These are phyloP conservation scores for Esperia sulphurella DNA, from an alignment of 2,888 invertebrate genomes.

Conservation along the genomic window DNA sequence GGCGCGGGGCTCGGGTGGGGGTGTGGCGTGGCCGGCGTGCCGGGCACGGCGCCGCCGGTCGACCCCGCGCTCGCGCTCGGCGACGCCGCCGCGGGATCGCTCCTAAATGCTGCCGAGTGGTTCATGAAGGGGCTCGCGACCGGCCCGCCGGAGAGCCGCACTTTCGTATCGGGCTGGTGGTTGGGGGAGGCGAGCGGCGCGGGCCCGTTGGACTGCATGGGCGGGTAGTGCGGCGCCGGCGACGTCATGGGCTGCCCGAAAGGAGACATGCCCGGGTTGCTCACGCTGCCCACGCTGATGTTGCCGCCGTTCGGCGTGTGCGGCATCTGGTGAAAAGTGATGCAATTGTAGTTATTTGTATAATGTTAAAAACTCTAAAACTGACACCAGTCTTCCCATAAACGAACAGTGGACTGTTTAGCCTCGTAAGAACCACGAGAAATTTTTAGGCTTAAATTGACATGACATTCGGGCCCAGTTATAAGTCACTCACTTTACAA, in stretches of 20 bases:
- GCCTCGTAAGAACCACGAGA: too few relatives aligned
- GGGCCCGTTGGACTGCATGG: conserved; percentile 81
- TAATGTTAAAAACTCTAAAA: too few relatives aligned
- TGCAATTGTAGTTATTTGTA: not conserved
- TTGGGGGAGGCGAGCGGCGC: conserved; percentile 72
- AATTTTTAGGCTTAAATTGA: too few relatives aligned
- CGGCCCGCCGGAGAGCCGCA: conserved; percentile 56
- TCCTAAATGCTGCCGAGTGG: conserved; percentile 43
- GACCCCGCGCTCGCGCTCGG: conserved; percentile 47
- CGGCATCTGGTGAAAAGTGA: conserved; percentile 47
- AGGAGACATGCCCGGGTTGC: conserved; percentile 85
- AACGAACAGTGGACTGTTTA: too few relatives aligned
- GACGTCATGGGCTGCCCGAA: conserved; percentile 83
- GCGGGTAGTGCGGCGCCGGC: conserved; percentile 77
- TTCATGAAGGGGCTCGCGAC: conserved; percentile 80
- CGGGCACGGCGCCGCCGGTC: conserved; percentile 30
- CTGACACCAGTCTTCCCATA: not conserved
- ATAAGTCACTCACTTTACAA: too few relatives aligned
- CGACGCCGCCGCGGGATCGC: conserved; percentile 56
- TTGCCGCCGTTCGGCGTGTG: conserved; percentile 77
- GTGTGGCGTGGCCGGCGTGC: conserved; percentile 23
- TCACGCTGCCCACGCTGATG: conserved; percentile 66
- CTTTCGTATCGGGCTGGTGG: conserved; percentile 81
- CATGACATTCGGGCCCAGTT: too few relatives aligned
- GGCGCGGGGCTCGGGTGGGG: conserved; percentile 66